Base-by-base conservation (phyloP, 2,888 invertebrate species). In the Microchrysa polita region DNA sequence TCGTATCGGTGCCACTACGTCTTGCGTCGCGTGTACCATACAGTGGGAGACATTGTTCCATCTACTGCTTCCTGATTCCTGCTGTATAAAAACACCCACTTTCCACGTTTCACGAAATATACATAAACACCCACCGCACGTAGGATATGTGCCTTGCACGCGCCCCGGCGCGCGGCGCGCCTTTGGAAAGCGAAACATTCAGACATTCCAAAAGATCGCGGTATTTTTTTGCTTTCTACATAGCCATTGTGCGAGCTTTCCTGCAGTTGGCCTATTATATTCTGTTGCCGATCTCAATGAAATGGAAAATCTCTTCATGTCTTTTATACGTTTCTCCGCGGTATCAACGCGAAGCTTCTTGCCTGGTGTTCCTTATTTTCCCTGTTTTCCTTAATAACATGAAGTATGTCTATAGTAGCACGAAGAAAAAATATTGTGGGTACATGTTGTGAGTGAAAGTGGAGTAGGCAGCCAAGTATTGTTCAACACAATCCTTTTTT, bases 221-320 rank as follows among this genome's bases (percentile, higher is more conserved):
- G n/a, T n/a, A n/a, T n/a, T n/a, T n/a, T n/a, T n/a, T n/a, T n/a
- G n/a, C n/a, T n/a, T n/a, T n/a, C n/a, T n/a, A n/a, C n/a, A n/a
- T n/a, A n/a, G n/a, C n/a, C n/a, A n/a, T n/a, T n/a, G n/a, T 48
- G 48, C 12, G 16, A 48, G 48, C 48, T 12, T 48, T 48, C 48
- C 48, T 48, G 12, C 48, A n/a, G 16, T n/a, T 12, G 48, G 5
- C 27, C 27, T 34, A 34, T 34, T 48, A 48, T n/a, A n/a, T 48
- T 48, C 48, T 7, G 48, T 61, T 61, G 40, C n/a, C 7, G n/a
- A 2, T 34, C 40, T 61, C 61, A 61, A 61, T 61, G 61, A 61
- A 40, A 61, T 40, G 40, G 61, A 61, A 61, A 61, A 61, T 61
- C 61, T 61, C 61, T 61, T 61, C 23, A 61, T 61, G 23, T 61